Conservation (phyloP, 2,888 invertebrate species). For the Yponomeuta plumbellus region DNA sequence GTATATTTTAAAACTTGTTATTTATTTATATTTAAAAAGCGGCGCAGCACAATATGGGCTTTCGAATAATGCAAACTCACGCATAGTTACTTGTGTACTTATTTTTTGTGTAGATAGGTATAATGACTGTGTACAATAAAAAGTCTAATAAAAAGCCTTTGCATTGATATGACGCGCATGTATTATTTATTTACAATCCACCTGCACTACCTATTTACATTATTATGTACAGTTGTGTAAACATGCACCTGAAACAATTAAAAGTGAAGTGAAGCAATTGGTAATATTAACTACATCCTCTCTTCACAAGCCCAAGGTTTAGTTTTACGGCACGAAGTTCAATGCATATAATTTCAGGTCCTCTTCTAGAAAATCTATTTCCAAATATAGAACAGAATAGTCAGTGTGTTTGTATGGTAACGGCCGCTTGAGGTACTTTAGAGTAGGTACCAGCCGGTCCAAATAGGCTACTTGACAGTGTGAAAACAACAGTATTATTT, state of each 20-base stretch:
- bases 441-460: too few relatives aligned
- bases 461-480: too few relatives aligned
- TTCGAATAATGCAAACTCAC: conserved; percentile 41
- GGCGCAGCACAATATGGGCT: conserved; percentile 49
- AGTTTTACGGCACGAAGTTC: background rate
- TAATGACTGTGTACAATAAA: conserved; percentile 64
- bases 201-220: background rate
- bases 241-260: background rate
- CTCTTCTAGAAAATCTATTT: too few relatives aligned
- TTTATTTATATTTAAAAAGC: conserved; percentile 42
- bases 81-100: conserved; percentile 64
- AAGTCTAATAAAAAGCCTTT: conserved; percentile 72
- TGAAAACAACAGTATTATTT: too few relatives aligned
- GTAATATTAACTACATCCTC: too few relatives aligned
- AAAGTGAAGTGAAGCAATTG: background rate
- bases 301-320: background rate
- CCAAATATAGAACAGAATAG: too few relatives aligned
- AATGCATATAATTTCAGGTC: too few relatives aligned
- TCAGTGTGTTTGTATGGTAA: too few relatives aligned
- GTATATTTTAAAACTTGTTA: conserved; percentile 26
- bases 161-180: conserved; percentile 61
- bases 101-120: conserved; percentile 46
- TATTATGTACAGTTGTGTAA: background rate
- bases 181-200: conserved; percentile 14
- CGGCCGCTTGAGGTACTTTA: too few relatives aligned